Base-by-base conservation (phyloP, 2,888 invertebrate genomes). In the Chironomus riparius region DNA sequence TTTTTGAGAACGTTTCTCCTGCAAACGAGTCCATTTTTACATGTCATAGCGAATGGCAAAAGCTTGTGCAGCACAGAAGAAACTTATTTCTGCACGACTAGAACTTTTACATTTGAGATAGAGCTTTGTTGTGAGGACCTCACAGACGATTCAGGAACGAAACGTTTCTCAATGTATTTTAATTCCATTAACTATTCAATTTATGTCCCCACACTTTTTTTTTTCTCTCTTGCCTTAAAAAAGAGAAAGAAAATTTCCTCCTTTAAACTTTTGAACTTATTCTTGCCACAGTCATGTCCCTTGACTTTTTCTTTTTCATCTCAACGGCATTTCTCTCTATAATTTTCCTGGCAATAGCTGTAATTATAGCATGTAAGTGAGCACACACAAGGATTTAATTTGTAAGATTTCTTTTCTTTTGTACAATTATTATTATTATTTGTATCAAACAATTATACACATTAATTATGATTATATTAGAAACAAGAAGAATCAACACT, bases 161-260 rank as follows among this genome's bases (percentile, higher is more conserved):
- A 47, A 13, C 69, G 22, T 69, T 69, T 18, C 22, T 71, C 71
- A 56, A 71, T 71, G 71, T 71, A 22, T 71, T 70, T 70, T 70
- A 70, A 70, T 47, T 70, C 70, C 47, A 70, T 70, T 70, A 70
- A 70, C 70, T 18, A 70, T 70, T 70, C 70, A 70, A 47, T 70
- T 70, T 70, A 47, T 47, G 70, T 70, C 47, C 47, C 48, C n/a
- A n/a, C n/a, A n/a, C n/a, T n/a, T n/a, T n/a, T n/a, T n/a, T 7
- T 48, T 18, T 47, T 70, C 18, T 48, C 18, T 56, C 56, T 38
- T 18, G 50, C 50, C 50, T 15, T 5, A n/a, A n/a, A 50, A 18
- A 18, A 18, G 18, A 56, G 56, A 15, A n/a, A 56, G 15, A 56
- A 18, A 56, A 56, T 38, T 38, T 38, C 38, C 38, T 56, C 18